A percentile compares a stretch with the other conserved stretches of the same genome.
Conservation (phyloP, 2,113 vertebrate genomes). For the Coptodon bakossiorum region DNA sequence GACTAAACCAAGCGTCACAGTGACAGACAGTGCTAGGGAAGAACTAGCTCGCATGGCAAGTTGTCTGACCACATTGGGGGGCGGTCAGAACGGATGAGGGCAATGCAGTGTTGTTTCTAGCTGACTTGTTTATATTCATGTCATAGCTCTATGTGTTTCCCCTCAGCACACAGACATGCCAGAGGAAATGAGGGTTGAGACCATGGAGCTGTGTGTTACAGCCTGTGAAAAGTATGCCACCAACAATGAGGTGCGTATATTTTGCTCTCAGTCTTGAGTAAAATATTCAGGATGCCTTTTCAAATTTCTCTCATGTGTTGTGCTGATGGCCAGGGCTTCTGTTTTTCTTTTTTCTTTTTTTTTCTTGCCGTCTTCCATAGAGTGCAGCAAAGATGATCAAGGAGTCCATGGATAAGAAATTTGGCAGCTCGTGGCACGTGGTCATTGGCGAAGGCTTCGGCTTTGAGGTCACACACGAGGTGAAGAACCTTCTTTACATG, state of each 20-base stretch:
- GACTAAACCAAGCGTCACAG: background rate
- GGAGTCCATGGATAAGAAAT: conserved; percentile 98
- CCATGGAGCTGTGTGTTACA: conserved; percentile 93
- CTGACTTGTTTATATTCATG: background rate
- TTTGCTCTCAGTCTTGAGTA: background rate
- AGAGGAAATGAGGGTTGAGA: conserved; percentile 94
- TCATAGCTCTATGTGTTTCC: background rate
- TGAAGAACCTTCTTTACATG: conserved; percentile 97
- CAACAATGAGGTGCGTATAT: conserved; percentile 67
- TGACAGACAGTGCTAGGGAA: background rate
- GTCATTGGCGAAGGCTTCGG: conserved; percentile 96
- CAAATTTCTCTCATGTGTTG: background rate
- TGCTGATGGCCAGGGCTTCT: background rate
- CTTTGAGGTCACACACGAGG: conserved; percentile 93
- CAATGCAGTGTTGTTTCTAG: background rate
- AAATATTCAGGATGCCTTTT: background rate
- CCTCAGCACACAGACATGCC: conserved; percentile 93
- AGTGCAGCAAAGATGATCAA: conserved; percentile 99
- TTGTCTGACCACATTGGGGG: background rate
- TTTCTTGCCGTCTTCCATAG: conserved; percentile 47
- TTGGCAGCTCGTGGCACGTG: conserved; percentile 97
- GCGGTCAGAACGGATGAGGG: background rate
- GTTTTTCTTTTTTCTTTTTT: background rate
- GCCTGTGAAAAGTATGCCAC: conserved; percentile 73
- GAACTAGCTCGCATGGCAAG: background rate